phyloP scores from a whole-genome alignment of 2,888 invertebrate genomes.

The Amblyjoppa proteus region DNA sequence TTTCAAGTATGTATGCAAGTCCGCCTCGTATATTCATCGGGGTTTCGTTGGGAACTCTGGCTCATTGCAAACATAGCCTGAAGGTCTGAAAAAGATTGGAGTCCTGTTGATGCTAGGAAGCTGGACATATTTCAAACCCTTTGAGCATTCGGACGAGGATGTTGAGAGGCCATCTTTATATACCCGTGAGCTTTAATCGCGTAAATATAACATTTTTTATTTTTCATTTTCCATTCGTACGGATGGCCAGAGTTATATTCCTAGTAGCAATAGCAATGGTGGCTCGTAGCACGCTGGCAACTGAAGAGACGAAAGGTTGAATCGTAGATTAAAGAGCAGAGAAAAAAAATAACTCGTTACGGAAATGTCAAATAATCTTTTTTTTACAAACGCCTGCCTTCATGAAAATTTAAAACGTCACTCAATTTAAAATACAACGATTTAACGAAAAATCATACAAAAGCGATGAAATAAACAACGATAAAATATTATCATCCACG shows the following conservation, averaged over 20 bases:
- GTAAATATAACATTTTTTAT: neutral
- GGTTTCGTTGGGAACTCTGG: neutral
- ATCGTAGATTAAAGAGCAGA: slow-evolving; percentile 46
- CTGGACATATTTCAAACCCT: neutral
- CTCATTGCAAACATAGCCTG: slow-evolving; percentile 21
- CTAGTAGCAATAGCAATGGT: neutral
- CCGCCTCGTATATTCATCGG: neutral
- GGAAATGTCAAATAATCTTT: neutral
- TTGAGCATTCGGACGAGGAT: slow-evolving; percentile 23
- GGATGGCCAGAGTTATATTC: neutral
- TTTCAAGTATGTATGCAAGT: neutral
- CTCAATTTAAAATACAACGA: too few species aligned
- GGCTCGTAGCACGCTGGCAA: neutral
- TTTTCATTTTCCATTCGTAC: neutral
- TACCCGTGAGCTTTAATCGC: neutral
- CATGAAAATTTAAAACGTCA: too few species aligned
- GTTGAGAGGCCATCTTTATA: neutral
- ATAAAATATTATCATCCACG: too few species aligned
- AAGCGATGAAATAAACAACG: too few species aligned
- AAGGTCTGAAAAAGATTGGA: slow-evolving; percentile 38
- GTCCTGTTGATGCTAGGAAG: slow-evolving; percentile 1
- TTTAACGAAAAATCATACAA: too few species aligned
- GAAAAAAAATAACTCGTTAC: slow-evolving; percentile 8
- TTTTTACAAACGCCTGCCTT: too few species aligned
- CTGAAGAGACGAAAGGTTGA: slow-evolving; percentile 19